Evolutionary conservation across 1,140 invertebrate genomes (phyloP), one percentile per base, ranked within the genome.

Genomic region (Drosophila pruinosa): DNA sequence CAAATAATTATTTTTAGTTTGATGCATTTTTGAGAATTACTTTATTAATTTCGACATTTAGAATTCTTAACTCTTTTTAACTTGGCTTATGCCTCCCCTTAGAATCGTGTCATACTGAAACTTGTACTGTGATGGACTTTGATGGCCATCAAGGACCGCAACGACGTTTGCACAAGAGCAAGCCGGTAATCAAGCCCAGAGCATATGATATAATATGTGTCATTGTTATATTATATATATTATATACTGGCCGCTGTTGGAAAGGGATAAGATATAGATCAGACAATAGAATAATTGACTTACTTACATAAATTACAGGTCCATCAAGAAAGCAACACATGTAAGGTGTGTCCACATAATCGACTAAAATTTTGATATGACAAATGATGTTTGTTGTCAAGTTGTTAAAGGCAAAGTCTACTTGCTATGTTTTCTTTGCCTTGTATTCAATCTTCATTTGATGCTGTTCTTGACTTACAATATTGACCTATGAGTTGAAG

Each of bases 151-250:
- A 26, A 4, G 43, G 43, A 26, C 43, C 21, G 38, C 36, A 61
- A 22, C 75, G 78, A 22, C 43, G 26, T 10, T 56, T 63, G 56
- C 72, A 88, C 0, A 88, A 24, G 10, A 78, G 36, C 48, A 82
- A 69, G 24, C 78, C 82, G 5, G 69, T 63, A n/a, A 78, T 36
- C 4, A 86, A 12, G 12, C 82, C 82, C 38, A 86, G 19, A 4
- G 48, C 82, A 24, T 78, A 82, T 34, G 81, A 70, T 31, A 85
- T 77, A 4, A 85, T 24, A 24, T 81, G 77, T 7, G 45, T 74
- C 80, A 85, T 77, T 6, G 28, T 24, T 43, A 7, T 7, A 22
- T 21, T 14, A 14, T 19, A 10, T 39, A n/a, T 15, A 17, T 5
- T 12, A 19, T 38, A 24, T 14, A 22, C n/a, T 24, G 12, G n/a